Evolutionary conservation across 2,888 invertebrate genomes (phyloP).

Genomic region (Lasioglossum pauxillum): DNA sequence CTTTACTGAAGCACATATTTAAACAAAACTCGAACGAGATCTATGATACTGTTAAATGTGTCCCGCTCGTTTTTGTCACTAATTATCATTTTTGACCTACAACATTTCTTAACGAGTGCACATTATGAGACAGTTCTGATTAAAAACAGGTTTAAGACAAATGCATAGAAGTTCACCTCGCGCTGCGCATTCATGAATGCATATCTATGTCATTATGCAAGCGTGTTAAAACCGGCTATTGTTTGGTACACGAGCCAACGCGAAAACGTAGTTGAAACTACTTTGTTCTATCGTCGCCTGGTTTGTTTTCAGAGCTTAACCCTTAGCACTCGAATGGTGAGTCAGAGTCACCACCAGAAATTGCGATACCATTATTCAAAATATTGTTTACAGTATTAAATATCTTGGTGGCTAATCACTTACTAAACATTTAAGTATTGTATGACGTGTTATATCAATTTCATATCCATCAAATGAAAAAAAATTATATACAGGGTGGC

Average conservation of each 20-base stretch:
- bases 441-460: too few relatives aligned
- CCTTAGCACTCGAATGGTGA: too few relatives aligned
- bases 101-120: neutral
- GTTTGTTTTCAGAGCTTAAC: neutral
- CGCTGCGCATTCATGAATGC: constrained; percentile 4
- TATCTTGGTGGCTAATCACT: too few relatives aligned
- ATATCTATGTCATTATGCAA: neutral
- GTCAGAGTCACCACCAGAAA: too few relatives aligned
- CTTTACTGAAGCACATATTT: too few relatives aligned
- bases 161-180: neutral
- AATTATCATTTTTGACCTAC: neutral
- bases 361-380: too few relatives aligned
- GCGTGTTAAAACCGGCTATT: neutral
- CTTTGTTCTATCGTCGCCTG: neutral
- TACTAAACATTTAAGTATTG: too few relatives aligned
- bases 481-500: too few relatives aligned
- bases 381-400: too few relatives aligned
- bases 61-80: neutral
- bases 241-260: neutral
- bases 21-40: too few relatives aligned
- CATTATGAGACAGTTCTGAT: neutral
- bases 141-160: neutral
- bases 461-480: too few relatives aligned
- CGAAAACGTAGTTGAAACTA: neutral
- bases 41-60: too few relatives aligned